Percentiles rank a stretch among this genome's conserved stretches.
Conservation (phyloP, 30 jellyfish, hydroid and myxozoan species). For the Nemopilema nomurai region DNA sequence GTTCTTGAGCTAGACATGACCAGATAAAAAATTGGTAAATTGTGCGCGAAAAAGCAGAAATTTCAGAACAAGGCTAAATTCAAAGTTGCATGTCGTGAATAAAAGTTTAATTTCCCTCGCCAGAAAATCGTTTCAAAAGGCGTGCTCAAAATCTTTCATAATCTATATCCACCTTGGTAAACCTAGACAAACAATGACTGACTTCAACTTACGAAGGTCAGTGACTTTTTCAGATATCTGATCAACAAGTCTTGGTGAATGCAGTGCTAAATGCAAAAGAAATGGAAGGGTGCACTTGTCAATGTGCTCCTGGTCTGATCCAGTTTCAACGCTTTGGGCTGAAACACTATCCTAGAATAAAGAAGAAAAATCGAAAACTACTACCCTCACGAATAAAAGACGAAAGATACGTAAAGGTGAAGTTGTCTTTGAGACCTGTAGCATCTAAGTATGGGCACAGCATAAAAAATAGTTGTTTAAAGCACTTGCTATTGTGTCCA, state of each 20-base stretch:
- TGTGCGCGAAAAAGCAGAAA: no score
- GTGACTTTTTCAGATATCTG: slow-evolving; percentile 70
- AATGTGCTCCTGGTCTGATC: slow-evolving; percentile 72
- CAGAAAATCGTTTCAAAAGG: no score
- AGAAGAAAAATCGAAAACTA: neutral
- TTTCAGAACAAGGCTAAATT: no score
- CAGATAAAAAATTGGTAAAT: no score
- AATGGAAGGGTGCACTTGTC: slow-evolving; percentile 89
- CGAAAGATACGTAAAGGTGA: neutral
- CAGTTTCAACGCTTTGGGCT: slow-evolving; percentile 55
- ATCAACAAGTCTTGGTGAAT: slow-evolving; percentile 69
- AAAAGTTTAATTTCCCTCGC: no score
- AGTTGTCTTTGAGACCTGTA: no score
- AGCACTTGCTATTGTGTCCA: no score
- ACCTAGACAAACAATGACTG: neutral
- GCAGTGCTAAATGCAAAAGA: slow-evolving; percentile 71
- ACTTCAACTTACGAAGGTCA: slow-evolving; percentile 65
- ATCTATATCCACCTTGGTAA: neutral
- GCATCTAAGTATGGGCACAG: no score
- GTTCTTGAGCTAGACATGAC: no score
- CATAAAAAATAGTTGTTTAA: no score
- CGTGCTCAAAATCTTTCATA: no score
- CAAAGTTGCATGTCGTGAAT: no score
- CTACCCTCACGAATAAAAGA: neutral
- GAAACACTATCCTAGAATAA: slow-evolving; percentile 74